These are phyloP conservation scores for Boloria selene DNA, from an alignment of 2,888 invertebrate species.

Conservation along the genomic window DNA sequence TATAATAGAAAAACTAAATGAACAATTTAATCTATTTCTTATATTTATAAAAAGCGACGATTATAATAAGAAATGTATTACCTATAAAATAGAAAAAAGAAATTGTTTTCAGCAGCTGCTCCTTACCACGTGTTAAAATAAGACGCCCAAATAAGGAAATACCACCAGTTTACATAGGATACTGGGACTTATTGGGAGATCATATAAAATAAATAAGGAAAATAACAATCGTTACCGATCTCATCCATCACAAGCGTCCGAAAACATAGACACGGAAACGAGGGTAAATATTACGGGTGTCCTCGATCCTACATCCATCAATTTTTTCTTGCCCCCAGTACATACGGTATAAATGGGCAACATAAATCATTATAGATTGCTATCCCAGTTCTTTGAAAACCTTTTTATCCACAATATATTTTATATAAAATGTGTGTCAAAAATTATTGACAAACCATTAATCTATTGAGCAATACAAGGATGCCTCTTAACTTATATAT, in stretches of 20 bases:
- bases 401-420: conserved; percentile 56
- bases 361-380: conserved; percentile 76
- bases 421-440: conserved; percentile 27
- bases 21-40: too few relatives aligned
- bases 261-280: conserved; percentile 52
- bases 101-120: too few relatives aligned
- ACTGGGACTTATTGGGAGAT: neutral
- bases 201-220: conserved; percentile 33
- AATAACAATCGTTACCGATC: conserved; percentile 35
- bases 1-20: too few relatives aligned
- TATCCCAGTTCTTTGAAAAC: conserved; percentile 34
- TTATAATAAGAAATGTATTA: too few relatives aligned
- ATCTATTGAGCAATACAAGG: conserved; percentile 8
- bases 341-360: conserved; percentile 63
- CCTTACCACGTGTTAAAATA: too few relatives aligned
- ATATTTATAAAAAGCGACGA: too few relatives aligned
- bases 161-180: neutral
- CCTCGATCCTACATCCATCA: conserved; percentile 71
- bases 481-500: neutral
- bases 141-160: neutral
- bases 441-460: conserved; percentile 18
- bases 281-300: conserved; percentile 58
- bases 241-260: conserved; percentile 46
- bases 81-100: too few relatives aligned
- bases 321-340: conserved; percentile 60